Conservation (phyloP, 2,888 invertebrate species). For the Euplexia lucipara region DNA sequence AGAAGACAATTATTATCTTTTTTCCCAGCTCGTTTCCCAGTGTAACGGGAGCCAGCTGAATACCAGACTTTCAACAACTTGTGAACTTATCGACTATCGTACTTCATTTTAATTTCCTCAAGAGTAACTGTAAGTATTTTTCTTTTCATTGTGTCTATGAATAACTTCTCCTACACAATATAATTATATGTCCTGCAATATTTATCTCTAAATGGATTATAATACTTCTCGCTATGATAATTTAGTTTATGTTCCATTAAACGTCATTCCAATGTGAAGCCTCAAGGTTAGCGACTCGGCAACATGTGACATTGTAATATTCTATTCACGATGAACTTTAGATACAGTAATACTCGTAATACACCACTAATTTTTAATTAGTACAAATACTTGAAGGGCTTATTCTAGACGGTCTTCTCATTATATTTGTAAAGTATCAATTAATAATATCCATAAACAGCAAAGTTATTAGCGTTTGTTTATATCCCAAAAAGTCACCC, state of each 20-base stretch:
- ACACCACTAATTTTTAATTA: too few relatives aligned
- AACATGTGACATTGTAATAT: constrained; percentile 59
- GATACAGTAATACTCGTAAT: constrained; percentile 44
- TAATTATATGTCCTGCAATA: neutral
- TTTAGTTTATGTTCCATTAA: constrained; percentile 42
- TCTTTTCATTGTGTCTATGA: neutral
- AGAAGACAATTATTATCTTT: too few relatives aligned
- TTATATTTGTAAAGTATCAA: too few relatives aligned
- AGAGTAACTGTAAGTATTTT: neutral
- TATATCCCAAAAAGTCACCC: too few relatives aligned
- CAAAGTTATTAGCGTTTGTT: too few relatives aligned
- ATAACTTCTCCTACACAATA: neutral
- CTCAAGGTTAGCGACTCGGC: constrained; percentile 65
- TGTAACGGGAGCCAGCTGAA: too few relatives aligned
- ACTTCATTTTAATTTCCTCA: neutral
- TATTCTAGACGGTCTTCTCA: too few relatives aligned
- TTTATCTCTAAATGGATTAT: constrained; percentile 27
- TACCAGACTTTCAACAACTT: neutral
- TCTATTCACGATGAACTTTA: constrained; percentile 55
- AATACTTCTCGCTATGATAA: constrained; percentile 38
- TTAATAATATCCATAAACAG: too few relatives aligned
- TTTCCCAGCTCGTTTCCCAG: too few relatives aligned
- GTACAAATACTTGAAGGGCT: too few relatives aligned
- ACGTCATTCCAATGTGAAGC: constrained; percentile 59
- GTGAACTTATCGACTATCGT: neutral